Evolutionary conservation across 2,113 vertebrate species (phyloP).

Genomic region (Plecotus auritus): DNA sequence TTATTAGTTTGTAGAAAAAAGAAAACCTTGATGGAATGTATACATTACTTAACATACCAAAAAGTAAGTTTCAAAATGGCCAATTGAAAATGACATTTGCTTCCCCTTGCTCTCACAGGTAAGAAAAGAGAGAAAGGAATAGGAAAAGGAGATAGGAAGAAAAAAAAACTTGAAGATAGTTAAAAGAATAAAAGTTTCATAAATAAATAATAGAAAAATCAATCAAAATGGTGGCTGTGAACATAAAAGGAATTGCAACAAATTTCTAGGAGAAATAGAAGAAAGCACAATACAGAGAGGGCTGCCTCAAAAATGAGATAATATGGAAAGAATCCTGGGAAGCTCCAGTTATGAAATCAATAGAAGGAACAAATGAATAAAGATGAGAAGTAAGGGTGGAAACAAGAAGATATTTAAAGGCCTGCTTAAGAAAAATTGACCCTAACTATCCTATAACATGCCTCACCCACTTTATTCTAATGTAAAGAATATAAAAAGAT

Average conservation of each 20-base stretch:
- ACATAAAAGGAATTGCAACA: not conserved
- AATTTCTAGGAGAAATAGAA: not conserved
- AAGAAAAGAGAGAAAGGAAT: not conserved
- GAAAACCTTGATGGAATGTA: not conserved
- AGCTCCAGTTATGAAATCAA: not conserved
- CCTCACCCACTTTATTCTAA: fast-evolving
- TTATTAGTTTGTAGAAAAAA: not conserved
- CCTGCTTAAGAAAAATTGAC: not conserved
- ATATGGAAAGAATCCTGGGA: not conserved
- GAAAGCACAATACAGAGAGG: not conserved
- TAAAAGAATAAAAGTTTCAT: not conserved
- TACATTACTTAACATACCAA: not conserved
- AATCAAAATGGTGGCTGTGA: not conserved
- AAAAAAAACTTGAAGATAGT: not conserved
- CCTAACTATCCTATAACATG: fast-evolving
- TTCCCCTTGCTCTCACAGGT: not conserved
- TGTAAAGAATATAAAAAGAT: not conserved
- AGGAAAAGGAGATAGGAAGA: not conserved
- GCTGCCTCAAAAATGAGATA: not conserved
- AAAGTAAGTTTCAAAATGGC: not conserved
- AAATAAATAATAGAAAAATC: not conserved
- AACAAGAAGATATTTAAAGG: not conserved
- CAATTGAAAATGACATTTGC: not conserved
- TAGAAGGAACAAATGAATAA: not conserved
- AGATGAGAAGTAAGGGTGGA: not conserved